Percentiles rank a stretch among this genome's conserved stretches.
Evolutionary conservation across 2,113 vertebrate genomes (phyloP).

Genomic region (Gnathonemus longibarbis): DNA sequence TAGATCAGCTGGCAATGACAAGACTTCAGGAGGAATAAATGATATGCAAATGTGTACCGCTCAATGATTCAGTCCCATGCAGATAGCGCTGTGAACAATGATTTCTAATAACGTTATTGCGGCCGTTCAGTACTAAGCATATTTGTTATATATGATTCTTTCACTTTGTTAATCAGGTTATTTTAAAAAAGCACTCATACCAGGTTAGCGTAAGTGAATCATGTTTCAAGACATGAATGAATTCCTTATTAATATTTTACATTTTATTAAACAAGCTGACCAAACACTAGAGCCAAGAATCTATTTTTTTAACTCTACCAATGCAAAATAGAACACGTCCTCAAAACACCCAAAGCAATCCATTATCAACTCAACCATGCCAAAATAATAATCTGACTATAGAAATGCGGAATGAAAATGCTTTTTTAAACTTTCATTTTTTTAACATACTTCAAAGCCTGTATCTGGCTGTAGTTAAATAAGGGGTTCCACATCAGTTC

Average conservation of each 20-base stretch:
- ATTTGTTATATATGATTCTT: background rate
- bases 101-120: conserved; percentile 52
- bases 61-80: conserved; percentile 61
- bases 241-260: background rate
- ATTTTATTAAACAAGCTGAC: background rate
- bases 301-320: background rate
- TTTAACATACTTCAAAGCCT: background rate
- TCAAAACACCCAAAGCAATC: background rate
- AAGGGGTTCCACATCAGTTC: background rate
- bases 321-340: background rate
- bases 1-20: conserved; percentile 25
- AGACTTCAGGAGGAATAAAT: conserved; percentile 63
- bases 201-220: background rate
- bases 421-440: background rate
- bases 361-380: background rate
- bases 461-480: background rate
- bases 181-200: background rate
- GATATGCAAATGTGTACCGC: conserved; percentile 63
- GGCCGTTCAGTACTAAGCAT: conserved; percentile 26
- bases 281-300: background rate
- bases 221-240: background rate
- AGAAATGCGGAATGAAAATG: background rate
- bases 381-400: background rate
- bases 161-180: background rate
- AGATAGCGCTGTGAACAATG: conserved; percentile 43